Base-by-base conservation (phyloP, 2,888 invertebrate genomes). In the Sphinx pinastri region DNA sequence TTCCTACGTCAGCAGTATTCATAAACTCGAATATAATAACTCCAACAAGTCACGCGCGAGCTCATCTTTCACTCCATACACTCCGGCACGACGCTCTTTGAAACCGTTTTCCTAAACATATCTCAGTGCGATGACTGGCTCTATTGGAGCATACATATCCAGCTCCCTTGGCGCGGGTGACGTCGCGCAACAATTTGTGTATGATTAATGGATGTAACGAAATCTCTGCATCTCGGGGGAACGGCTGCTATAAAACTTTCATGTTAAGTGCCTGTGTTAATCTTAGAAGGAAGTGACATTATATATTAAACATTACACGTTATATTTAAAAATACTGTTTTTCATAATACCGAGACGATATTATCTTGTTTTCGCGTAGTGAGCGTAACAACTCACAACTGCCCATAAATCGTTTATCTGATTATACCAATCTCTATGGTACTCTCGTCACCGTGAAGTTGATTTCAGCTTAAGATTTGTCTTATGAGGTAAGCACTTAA, bases 121-220 rank as follows among this genome's bases (percentile, higher is more conserved):
- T 79, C 81, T 81, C 79, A 84, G 83, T 45, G 69, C 71, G 84
- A 87, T 90, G 91, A 90, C 91, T 88, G 89, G 90, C 90, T 87
- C 88, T 77, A 88, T 80, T 81, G 84, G 77, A 86, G 84, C 88
- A 83, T 81, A 84, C 83, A 85, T 85, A 86, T 86, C 88, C 76
- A 77, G 67, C 73, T 76, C 77, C 76, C 75, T 75, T 75, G 70
- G 71, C 70, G 69, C 47, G 68, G 66, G 71, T 25, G 71, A 45
- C 70, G 71, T 73, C 75, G 76, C 76, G 79, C 82, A 79, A 83
- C 88, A 84, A 88, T 88, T 88, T 88, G 85, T 85, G 85, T 86
- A 87, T 90, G 89, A 89, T 90, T 88, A 84, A 90, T 89, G 88
- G 78, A 67, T 58, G 58, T 74, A 73, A 71, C 79, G 80, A 79